Conservation (phyloP, 2,113 vertebrate genomes). For the Labrus mixtus region DNA sequence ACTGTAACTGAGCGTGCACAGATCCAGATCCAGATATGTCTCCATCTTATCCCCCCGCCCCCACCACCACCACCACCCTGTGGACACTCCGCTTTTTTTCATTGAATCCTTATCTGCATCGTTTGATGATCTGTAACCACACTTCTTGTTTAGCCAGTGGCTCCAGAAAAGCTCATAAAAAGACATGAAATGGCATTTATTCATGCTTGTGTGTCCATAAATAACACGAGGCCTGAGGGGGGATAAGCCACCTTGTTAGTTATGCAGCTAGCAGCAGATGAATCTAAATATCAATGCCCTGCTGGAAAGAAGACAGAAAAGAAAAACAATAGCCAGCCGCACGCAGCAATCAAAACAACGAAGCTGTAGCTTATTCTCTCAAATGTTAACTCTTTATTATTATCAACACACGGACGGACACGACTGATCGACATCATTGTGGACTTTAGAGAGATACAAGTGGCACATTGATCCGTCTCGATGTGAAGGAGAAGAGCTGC, state of each 20-base stretch:
- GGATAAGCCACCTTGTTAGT: neutral
- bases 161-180: conserved; percentile 19
- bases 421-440: too few species aligned
- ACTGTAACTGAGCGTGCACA: neutral
- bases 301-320: neutral
- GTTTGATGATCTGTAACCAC: neutral
- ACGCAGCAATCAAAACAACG: neutral
- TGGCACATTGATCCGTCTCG: too few species aligned
- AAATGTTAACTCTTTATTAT: neutral
- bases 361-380: neutral
- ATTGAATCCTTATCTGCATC: conserved; percentile 1
- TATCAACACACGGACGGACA: too few species aligned
- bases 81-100: neutral
- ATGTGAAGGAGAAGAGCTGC: too few species aligned
- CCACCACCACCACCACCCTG: too few species aligned
- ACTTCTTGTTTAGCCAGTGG: conserved; percentile 1
- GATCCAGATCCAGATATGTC: neutral
- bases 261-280: conserved; percentile 2
- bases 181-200: conserved; percentile 33
- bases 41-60: neutral
- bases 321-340: too few species aligned
- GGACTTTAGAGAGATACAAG: too few species aligned
- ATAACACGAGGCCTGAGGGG: conserved; percentile 17
- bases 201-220: conserved; percentile 27
- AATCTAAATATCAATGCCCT: conserved; percentile 31